These are phyloP conservation scores for Dryomyza anilis DNA, from an alignment of 2,888 invertebrate species.

Conservation along the genomic window DNA sequence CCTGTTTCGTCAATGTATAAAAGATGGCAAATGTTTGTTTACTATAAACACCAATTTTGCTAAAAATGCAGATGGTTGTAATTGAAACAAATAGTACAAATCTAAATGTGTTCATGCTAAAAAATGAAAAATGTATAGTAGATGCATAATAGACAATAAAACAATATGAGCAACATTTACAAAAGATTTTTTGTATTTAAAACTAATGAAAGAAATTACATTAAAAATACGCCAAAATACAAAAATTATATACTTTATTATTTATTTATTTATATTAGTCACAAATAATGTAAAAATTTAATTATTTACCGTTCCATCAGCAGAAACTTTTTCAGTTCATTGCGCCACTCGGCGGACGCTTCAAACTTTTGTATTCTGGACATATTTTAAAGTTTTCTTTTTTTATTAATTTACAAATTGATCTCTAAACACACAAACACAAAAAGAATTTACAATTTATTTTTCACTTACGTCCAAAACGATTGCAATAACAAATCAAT, in stretches of 20 bases:
- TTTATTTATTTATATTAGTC: background rate
- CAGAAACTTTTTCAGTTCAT: conserved; percentile 49
- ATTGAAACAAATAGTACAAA: background rate
- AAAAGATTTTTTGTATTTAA: background rate
- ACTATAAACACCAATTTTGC: too few relatives aligned
- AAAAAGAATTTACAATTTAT: too few relatives aligned
- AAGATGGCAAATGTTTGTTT: too few relatives aligned
- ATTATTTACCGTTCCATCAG: conserved; percentile 54
- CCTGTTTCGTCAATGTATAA: too few relatives aligned
- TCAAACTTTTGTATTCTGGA: conserved; percentile 56
- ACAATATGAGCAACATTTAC: background rate
- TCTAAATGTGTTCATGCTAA: too few relatives aligned
- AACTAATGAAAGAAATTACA: background rate
- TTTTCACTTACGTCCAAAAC: too few relatives aligned
- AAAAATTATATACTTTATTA: background rate
- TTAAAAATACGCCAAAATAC: background rate
- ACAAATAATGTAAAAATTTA: background rate
- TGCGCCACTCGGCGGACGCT: conserved; percentile 53
- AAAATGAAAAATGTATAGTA: background rate
- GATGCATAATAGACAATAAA: background rate
- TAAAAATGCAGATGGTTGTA: too few relatives aligned
- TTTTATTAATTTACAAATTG: too few relatives aligned
- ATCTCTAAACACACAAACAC: too few relatives aligned
- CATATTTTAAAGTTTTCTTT: conserved; percentile 43
- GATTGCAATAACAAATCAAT: too few relatives aligned